Evolutionary conservation across 2,888 invertebrate species (phyloP), one percentile per base, ranked within the genome.

Genomic region (Magallana nippona): DNA sequence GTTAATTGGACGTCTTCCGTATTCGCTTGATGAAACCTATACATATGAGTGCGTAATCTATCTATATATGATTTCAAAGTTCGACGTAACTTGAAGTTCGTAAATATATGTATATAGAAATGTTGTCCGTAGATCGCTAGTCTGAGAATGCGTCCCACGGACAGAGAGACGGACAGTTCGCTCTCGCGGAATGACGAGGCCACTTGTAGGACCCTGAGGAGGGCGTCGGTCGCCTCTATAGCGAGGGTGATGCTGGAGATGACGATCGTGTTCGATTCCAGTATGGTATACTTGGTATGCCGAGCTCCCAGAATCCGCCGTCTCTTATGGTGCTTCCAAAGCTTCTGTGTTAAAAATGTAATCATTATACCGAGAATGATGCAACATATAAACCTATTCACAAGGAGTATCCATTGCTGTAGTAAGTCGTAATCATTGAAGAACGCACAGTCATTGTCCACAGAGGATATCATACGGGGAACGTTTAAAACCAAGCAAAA

Each of bases 151-250:
- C 71, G 71, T 15, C 32, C 32, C 10, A 71, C 71, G 13, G 71
- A 71, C 71, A 71, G 71, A 71, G 71, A 71, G 15, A 27, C 27
- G 71, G 27, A 71, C 71, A 71, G 32, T 27, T 71, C 71, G 71
- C 32, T 5, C 27, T 13, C 27, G 32, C 15, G 32, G 27, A 17
- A 2, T 71, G 71, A 27, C 32, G 71, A 15, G 11, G 15, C 32
- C 15, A 71, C 32, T 27, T 71, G 71, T 27, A 27, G 71, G 22
- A 17, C 32, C 27, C 71, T 71, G 32, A 71, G 10, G 22, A 22
- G 27, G 32, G 22, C 11, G 32, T 71, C 71, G 11, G 32, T 15
- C 8, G 27, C 22, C 17, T 71, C 71, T 22, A 71, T 71, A 15
- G 13, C 5, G 27, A 71, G 71, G 22, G 71, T 71, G 15, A 71